Conservation (phyloP, 2,797 vertebrate species). For the Lates japonicus region DNA sequence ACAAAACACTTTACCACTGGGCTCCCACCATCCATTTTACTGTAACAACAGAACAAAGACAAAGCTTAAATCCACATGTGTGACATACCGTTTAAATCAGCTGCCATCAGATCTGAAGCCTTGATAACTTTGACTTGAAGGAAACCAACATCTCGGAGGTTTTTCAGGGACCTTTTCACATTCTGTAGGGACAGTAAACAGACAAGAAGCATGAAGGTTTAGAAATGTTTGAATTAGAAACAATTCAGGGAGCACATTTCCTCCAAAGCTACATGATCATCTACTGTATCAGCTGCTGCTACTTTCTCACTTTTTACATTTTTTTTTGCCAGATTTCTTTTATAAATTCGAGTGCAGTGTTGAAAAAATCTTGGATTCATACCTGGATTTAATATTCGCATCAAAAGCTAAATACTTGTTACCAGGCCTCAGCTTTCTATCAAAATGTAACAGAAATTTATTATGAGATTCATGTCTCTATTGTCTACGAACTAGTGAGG, state of each 20-base stretch:
- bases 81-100: conserved; percentile 94
- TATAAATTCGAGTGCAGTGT: neutral
- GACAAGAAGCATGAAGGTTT: conserved; percentile 3
- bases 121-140: conserved; percentile 96
- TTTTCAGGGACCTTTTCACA: conserved; percentile 87
- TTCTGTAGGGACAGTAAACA: conserved; percentile 77
- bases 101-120: conserved; percentile 91
- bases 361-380: neutral
- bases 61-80: neutral
- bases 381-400: neutral
- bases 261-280: neutral
- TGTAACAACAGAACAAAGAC: neutral
- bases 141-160: conserved; percentile 91
- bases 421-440: neutral
- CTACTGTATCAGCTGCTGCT: too few relatives aligned
- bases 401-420: neutral
- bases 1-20: conserved; percentile 7
- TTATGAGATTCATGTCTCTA: neutral
- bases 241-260: neutral
- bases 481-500: neutral
- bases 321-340: neutral
- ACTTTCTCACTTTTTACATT: too few relatives aligned
- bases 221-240: neutral
- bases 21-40: neutral
- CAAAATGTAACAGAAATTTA: neutral